A percentile compares a stretch with the other conserved stretches of the same genome.
These are phyloP conservation scores for Trichogramma evanescens DNA, from an alignment of 2,888 invertebrate genomes.

Conservation along the genomic window DNA sequence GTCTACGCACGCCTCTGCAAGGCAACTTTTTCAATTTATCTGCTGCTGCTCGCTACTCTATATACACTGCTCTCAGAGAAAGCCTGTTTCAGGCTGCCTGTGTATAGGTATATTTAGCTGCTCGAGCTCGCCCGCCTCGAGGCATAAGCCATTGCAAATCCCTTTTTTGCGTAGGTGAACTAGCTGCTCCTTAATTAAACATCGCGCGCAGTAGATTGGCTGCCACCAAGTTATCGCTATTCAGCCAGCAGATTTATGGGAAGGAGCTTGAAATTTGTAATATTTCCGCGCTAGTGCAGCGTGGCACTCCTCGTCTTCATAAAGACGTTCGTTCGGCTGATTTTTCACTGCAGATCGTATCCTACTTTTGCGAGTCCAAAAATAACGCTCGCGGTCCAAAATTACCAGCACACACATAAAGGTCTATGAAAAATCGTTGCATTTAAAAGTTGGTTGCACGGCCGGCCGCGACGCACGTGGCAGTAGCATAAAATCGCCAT, in stretches of 20 bases:
- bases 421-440: too few relatives aligned
- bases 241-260: too few relatives aligned
- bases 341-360: too few relatives aligned
- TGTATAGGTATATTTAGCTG: neutral
- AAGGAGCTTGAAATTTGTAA: too few relatives aligned
- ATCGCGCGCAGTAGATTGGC: neutral
- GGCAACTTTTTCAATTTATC: constrained; percentile 21
- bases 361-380: too few relatives aligned
- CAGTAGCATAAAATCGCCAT: neutral
- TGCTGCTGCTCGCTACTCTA: neutral
- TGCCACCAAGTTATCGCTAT: neutral
- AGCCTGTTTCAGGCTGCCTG: constrained; percentile 4
- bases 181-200: constrained; percentile 1
- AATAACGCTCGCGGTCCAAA: too few relatives aligned
- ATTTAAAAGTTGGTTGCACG: too few relatives aligned
- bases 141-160: neutral
- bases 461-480: neutral
- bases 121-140: neutral
- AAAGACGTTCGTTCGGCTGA: too few relatives aligned
- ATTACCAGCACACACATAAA: too few relatives aligned
- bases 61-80: too few relatives aligned
- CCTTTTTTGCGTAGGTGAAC: neutral
- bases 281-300: too few relatives aligned
- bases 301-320: too few relatives aligned
- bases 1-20: neutral